These are phyloP conservation scores for Naja naja DNA, from an alignment of 2,113 vertebrate genomes.

Conservation along the genomic window DNA sequence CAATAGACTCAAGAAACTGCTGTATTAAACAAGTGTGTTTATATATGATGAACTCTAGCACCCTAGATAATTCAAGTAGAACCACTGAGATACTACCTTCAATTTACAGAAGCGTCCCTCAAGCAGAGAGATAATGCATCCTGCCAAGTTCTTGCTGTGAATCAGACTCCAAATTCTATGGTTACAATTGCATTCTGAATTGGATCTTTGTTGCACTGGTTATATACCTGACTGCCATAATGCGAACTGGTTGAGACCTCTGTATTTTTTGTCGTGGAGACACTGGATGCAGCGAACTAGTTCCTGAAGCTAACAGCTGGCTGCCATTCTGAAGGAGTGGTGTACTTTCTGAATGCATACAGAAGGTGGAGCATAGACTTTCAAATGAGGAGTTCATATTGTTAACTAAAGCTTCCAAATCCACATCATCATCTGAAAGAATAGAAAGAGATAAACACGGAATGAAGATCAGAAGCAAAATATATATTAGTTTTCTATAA, in stretches of 20 bases:
- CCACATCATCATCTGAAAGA: conserved; percentile 87
- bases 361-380: conserved; percentile 80
- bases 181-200: neutral
- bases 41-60: neutral
- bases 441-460: neutral
- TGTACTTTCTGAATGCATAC: conserved; percentile 77
- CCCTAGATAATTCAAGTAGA: neutral
- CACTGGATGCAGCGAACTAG: conserved; percentile 44
- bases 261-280: conserved; percentile 73
- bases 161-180: neutral
- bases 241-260: conserved; percentile 93
- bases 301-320: conserved; percentile 49
- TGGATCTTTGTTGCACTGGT: neutral
- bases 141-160: neutral
- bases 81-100: neutral
- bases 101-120: neutral
- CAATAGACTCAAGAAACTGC: neutral
- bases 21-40: neutral
- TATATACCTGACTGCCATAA: conserved; percentile 88
- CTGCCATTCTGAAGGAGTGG: conserved; percentile 85
- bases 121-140: neutral
- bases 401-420: conserved; percentile 89
- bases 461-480: neutral
- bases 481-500: neutral
- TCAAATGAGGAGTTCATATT: conserved; percentile 93